A percentile compares a stretch with the other conserved stretches of the same genome.
phyloP scores from a whole-genome alignment of 1,140 invertebrate species.

The Philopotamus ludificatus region DNA sequence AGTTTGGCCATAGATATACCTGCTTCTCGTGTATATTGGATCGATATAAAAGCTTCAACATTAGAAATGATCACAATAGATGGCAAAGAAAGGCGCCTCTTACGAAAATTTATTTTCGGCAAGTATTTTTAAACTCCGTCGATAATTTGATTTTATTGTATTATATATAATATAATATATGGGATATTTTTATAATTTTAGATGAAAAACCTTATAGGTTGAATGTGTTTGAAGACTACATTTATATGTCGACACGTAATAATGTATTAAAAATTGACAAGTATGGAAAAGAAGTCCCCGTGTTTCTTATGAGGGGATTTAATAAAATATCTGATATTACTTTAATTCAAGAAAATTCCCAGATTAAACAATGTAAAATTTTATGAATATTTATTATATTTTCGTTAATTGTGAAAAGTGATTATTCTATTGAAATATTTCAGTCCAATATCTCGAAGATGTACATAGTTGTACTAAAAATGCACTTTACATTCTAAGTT shows the following conservation, averaged over 20 bases:
- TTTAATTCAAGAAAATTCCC: constrained; percentile 70
- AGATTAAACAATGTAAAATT: constrained; percentile 44
- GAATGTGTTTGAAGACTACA: constrained; percentile 71
- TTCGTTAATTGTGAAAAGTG: background rate
- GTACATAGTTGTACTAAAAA: constrained; percentile 58
- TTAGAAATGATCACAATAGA: constrained; percentile 69
- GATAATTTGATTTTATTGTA: background rate
- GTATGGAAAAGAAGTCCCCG: constrained; percentile 61
- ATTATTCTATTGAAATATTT: constrained; percentile 30
- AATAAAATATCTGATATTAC: constrained; percentile 62
- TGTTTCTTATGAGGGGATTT: constrained; percentile 58
- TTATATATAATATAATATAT: background rate
- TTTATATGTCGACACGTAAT: constrained; percentile 67
- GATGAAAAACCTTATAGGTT: constrained; percentile 64
- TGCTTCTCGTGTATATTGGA: constrained; percentile 71
- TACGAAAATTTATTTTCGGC: constrained; percentile 57
- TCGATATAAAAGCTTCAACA: constrained; percentile 65
- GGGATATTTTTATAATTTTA: constrained; percentile 34
- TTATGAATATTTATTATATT: background rate
- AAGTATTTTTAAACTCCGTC: constrained; percentile 15
- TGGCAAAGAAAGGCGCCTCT: constrained; percentile 63
- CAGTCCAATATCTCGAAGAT: constrained; percentile 51
- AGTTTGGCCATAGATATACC: constrained; percentile 70
- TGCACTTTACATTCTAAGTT: constrained; percentile 60
- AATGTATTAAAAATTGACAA: constrained; percentile 70